Percentiles rank a stretch among this genome's conserved stretches.
Evolutionary conservation across 2,888 invertebrate genomes (phyloP).

Genomic region (Acronicta leporina): DNA sequence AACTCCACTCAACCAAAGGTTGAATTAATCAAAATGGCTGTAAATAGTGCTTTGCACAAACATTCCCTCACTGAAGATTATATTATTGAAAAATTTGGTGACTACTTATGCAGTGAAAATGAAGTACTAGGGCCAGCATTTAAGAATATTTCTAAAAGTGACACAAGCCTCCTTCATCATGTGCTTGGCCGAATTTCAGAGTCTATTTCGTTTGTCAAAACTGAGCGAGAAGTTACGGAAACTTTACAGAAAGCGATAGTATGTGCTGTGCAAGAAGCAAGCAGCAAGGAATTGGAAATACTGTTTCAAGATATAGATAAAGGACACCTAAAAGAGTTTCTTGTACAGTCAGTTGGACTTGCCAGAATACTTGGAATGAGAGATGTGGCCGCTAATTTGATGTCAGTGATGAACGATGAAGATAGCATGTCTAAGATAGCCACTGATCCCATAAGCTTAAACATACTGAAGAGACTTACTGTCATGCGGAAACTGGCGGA

Average conservation of each 20-base stretch:
- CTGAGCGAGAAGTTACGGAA: slow-evolving; percentile 91
- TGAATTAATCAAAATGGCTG: slow-evolving; percentile 89
- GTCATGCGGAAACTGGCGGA: slow-evolving; percentile 93
- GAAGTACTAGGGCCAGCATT: slow-evolving; percentile 90
- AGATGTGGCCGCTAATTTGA: slow-evolving; percentile 89
- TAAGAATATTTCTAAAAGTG: slow-evolving; percentile 90
- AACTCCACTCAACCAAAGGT: slow-evolving; percentile 89
- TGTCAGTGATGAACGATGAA: slow-evolving; percentile 87
- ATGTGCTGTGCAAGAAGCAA: slow-evolving; percentile 90
- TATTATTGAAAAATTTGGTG: slow-evolving; percentile 90
- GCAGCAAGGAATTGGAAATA: slow-evolving; percentile 88
- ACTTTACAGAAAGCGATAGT: slow-evolving; percentile 91
- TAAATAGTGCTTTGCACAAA: slow-evolving; percentile 80
- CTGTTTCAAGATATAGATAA: slow-evolving; percentile 86
- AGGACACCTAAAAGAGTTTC: slow-evolving; percentile 79
- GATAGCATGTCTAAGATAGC: slow-evolving; percentile 88
- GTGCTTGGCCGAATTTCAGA: slow-evolving; percentile 90
- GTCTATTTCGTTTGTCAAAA: slow-evolving; percentile 89
- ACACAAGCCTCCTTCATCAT: slow-evolving; percentile 89
- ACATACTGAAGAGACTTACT: slow-evolving; percentile 91
- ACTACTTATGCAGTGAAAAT: slow-evolving; percentile 90
- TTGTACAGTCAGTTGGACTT: slow-evolving; percentile 91
- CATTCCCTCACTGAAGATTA: slow-evolving; percentile 87
- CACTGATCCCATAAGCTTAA: slow-evolving; percentile 89
- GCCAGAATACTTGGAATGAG: slow-evolving; percentile 92